These are phyloP conservation scores for Mycteria americana DNA, from an alignment of 2,797 vertebrate genomes.

Conservation along the genomic window DNA sequence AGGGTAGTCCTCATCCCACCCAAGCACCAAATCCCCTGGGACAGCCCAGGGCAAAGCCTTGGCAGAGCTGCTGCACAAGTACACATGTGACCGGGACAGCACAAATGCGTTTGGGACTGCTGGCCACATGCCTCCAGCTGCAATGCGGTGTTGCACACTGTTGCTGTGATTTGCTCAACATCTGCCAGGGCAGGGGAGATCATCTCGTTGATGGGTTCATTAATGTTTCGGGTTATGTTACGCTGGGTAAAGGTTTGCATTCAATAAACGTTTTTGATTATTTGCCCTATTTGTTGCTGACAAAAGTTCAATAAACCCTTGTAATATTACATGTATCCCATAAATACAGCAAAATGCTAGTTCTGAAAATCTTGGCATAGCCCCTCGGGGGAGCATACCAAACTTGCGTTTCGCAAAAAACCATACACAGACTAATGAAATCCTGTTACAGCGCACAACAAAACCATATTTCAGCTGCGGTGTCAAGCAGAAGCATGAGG, in stretches of 20 bases:
- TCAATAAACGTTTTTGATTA: neutral
- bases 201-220: neutral
- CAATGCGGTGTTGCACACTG: accelerated
- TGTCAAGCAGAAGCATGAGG: neutral
- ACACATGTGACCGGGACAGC: neutral
- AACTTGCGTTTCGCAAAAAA: neutral
- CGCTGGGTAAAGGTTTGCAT: neutral
- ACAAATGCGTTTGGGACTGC: accelerated
- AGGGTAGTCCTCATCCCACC: neutral
- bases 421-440: neutral
- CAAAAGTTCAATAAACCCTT: neutral
- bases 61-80: neutral
- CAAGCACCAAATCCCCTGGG: neutral
- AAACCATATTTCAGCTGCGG: accelerated
- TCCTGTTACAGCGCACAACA: neutral
- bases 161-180: neutral
- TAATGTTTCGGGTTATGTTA: neutral
- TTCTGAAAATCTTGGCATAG: neutral
- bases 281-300: neutral
- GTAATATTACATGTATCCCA: neutral
- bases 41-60: neutral
- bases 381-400: neutral
- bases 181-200: neutral
- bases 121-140: neutral
- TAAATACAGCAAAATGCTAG: neutral